Evolutionary conservation across 2,888 invertebrate genomes (phyloP).

Genomic region (Drosophila pegasa): DNA sequence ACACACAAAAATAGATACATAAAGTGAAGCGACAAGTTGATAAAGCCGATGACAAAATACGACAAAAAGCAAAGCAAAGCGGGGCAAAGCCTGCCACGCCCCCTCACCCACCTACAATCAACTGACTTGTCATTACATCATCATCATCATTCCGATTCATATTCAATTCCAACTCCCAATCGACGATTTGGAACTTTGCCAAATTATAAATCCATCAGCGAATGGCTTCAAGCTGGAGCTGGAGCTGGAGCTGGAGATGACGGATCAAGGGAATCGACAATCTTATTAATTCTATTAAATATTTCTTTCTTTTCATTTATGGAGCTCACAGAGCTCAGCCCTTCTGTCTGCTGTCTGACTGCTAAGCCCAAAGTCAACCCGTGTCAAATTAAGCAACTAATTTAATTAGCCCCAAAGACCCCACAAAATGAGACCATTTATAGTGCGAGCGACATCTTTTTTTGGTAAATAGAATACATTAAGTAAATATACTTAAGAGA

Average conservation of each 20-base stretch:
- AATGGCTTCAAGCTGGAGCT: background rate
- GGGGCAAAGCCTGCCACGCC: background rate
- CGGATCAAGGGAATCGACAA: too few species aligned
- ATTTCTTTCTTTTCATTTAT: too few species aligned
- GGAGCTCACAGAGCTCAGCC: background rate
- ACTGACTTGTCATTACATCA: slow-evolving; percentile 41
- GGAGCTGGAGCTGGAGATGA: too few species aligned
- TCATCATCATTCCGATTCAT: slow-evolving; percentile 25
- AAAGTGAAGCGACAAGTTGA: slow-evolving; percentile 62
- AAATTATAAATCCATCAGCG: slow-evolving; percentile 7
- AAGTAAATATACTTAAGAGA: background rate
- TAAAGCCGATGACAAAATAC: slow-evolving; percentile 53
- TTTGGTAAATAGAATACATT: background rate
- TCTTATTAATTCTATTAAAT: too few species aligned
- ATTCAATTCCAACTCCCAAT: background rate
- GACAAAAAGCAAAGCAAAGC: slow-evolving; percentile 11
- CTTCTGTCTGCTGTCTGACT: background rate
- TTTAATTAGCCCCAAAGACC: background rate
- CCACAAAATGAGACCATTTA: background rate
- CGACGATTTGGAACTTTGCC: background rate
- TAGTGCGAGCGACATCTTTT: background rate
- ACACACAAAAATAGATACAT: slow-evolving; percentile 77
- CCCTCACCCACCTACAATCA: background rate
- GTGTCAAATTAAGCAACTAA: slow-evolving; percentile 1
- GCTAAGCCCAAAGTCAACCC: slow-evolving; percentile 5